phyloP scores from a whole-genome alignment of 2,797 vertebrate species.

The Poeciliopsis presidionis region DNA sequence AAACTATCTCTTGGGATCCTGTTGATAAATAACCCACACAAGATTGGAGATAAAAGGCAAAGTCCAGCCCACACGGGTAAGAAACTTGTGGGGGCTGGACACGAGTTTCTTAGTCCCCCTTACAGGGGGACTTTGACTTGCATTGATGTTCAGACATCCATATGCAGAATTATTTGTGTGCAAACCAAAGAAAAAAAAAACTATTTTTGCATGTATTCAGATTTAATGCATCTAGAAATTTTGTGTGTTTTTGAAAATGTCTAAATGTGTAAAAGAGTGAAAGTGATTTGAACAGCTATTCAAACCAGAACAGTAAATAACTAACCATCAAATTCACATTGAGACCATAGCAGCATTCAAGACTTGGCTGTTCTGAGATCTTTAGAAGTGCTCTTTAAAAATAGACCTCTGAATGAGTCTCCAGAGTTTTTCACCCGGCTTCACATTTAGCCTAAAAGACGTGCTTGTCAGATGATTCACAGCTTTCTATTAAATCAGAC shows the following conservation, averaged over 20 bases:
- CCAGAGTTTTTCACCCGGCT: constrained; percentile 27
- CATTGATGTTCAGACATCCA: background rate
- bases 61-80: background rate
- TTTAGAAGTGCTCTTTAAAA: constrained; percentile 20
- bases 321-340: background rate
- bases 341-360: background rate
- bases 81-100: background rate
- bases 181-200: background rate
- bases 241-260: background rate
- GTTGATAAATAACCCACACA: background rate
- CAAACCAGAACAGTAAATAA: background rate
- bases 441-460: constrained; percentile 42
- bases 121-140: background rate
- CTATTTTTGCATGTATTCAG: background rate
- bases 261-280: background rate
- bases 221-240: background rate
- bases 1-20: background rate
- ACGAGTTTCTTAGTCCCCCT: too few relatives aligned
- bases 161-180: background rate
- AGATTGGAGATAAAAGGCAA: background rate
- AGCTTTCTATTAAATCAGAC: constrained; percentile 46
- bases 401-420: constrained; percentile 35
- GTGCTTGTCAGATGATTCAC: constrained; percentile 45
- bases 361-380: background rate
- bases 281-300: background rate